Conservation (phyloP, 2,797 vertebrate species). For the Petrocephalus sullivani region DNA sequence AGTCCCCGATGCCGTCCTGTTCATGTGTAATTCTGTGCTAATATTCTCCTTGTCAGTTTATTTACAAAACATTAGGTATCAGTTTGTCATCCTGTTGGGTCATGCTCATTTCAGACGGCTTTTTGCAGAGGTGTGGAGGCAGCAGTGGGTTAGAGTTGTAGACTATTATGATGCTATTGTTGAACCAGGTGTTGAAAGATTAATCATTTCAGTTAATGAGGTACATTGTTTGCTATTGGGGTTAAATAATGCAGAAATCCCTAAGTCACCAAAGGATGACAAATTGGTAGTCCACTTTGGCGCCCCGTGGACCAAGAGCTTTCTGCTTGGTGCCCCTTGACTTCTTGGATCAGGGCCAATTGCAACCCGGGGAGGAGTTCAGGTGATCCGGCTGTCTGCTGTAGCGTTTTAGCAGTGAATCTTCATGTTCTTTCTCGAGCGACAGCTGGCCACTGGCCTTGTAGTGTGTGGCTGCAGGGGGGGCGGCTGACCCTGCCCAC, state of each 20-base stretch:
- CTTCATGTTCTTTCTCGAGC: not conserved
- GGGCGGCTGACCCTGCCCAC: not conserved
- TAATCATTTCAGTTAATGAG: conserved; percentile 17
- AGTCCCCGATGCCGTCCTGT: not conserved
- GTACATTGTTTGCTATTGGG: not conserved
- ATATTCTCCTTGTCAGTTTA: not conserved
- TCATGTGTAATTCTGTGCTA: not conserved
- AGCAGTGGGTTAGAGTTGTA: not conserved
- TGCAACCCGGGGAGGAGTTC: not conserved
- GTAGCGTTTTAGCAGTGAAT: not conserved
- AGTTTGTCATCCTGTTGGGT: not conserved
- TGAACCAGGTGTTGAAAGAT: conserved; percentile 5
- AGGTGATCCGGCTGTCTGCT: not conserved
- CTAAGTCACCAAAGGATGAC: conserved; percentile 9
- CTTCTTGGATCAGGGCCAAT: not conserved
- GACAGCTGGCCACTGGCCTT: not conserved
- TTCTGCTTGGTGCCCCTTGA: not conserved
- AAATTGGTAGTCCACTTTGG: not conserved
- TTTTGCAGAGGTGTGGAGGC: not conserved
- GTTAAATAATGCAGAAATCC: not conserved
- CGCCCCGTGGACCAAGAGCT: not conserved
- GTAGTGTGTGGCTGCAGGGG: not conserved
- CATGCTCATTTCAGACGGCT: not conserved
- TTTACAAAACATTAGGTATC: not conserved
- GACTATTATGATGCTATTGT: not conserved